Evolutionary conservation across 2,888 invertebrate genomes (phyloP).

Genomic region (Cremastinae sp.): DNA sequence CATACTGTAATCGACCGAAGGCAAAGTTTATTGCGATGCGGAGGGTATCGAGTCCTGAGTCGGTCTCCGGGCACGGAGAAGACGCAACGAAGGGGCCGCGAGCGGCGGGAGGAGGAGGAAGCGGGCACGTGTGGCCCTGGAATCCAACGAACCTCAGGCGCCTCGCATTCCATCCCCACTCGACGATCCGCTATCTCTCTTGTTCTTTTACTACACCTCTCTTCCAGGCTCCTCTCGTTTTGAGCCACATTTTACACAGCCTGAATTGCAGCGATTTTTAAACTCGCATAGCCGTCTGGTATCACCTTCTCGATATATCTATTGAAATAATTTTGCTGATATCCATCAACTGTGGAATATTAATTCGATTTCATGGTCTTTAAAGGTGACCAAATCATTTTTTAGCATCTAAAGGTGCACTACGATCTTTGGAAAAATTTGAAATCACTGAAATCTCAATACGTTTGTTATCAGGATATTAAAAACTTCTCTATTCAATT

Average conservation of each 20-base stretch:
- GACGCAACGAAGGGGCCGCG: constrained; percentile 71
- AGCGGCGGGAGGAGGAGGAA: constrained; percentile 64
- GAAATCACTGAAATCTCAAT: too few relatives aligned
- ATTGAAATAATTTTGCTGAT: too few relatives aligned
- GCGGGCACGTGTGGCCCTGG: constrained; percentile 80
- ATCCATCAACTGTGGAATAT: too few relatives aligned
- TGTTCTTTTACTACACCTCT: constrained; percentile 49
- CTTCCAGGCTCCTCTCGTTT: constrained; percentile 68
- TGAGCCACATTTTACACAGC: constrained; percentile 60
- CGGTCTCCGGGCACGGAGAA: constrained; percentile 7
- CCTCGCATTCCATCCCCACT: constrained; percentile 82
- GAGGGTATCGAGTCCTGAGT: constrained; percentile 18
- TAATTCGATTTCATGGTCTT: too few relatives aligned
- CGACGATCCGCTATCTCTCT: constrained; percentile 63
- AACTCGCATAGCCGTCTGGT: too few relatives aligned
- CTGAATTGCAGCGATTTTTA: not conserved
- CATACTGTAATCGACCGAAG: constrained; percentile 73
- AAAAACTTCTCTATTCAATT: too few relatives aligned
- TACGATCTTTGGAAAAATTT: too few relatives aligned
- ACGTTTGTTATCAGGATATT: too few relatives aligned
- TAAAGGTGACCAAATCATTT: too few relatives aligned
- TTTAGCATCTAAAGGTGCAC: too few relatives aligned
- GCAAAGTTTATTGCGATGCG: constrained; percentile 75
- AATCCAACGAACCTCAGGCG: constrained; percentile 83
- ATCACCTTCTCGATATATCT: too few relatives aligned